Base-by-base conservation (phyloP, 2,797 vertebrate genomes). In the Manis pentadactyla region DNA sequence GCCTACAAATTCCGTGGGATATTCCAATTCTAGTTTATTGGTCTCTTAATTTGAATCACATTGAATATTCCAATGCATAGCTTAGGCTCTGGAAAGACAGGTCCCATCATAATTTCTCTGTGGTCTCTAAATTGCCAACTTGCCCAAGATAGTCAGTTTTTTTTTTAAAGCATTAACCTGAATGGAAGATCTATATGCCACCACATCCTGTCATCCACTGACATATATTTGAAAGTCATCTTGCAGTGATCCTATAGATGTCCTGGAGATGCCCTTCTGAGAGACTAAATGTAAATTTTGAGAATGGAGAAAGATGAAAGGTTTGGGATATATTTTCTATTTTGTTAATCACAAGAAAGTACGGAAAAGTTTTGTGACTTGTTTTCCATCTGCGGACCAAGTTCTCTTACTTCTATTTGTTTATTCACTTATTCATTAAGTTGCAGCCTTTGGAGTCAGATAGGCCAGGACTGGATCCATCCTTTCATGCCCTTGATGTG, bases 181-280 rank as follows among this genome's bases (percentile, higher is more conserved):
- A 57, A 37, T 11, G 34, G 14, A 85, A 18, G 66, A 51, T 1
- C 13, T n/a, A 23, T 27, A n/a, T 7, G 4, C 42, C 19, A 14
- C 61, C 1, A 0, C 15, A 39, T 9, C 6, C 4, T 10, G 9
- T 10, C 23, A 29, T 4, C 34, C 46, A 12, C 15, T 4, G 34
- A 49, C 2, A 9, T 15, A 73, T 31, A 8, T 27, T 46, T 57
- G 63, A 55, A 25, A 23, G 13, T 12, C 37, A n/a, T 21, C 42
- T 59, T 17, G 39, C 5, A 39, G 5, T 2, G 2, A 34, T 64
- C 42, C 49, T 29, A 27, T 14, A 23, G 51, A 29, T n/a, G 27
- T 39, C 27, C 57, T 73, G 27, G 7, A 59, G 29, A 37, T 3
- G 34, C 51, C 34, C n/a, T 49, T 68, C 49, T 31, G 87, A 53